Evolutionary conservation across 2,113 vertebrate species (phyloP).

Genomic region (Tragelaphus strepsiceros): DNA sequence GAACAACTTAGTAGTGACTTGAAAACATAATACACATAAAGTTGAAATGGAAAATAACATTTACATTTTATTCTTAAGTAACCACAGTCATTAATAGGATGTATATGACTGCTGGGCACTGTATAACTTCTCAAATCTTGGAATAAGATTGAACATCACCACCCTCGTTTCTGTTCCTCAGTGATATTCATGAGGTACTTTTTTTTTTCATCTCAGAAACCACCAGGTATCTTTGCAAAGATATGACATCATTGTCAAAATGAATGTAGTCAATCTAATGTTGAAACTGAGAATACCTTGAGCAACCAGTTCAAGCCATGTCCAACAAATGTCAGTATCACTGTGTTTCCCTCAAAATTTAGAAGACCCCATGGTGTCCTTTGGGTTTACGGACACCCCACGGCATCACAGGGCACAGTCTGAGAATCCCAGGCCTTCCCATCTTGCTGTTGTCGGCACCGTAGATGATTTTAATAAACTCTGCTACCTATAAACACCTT

Average conservation of each 20-base stretch:
- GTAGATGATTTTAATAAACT: neutral
- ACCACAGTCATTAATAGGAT: neutral
- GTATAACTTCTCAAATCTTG: neutral
- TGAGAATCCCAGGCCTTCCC: neutral
- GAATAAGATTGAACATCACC: neutral
- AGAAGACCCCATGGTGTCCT: neutral
- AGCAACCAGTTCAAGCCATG: neutral
- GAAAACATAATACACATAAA: neutral
- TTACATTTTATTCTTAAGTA: neutral
- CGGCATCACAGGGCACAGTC: neutral
- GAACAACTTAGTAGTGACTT: neutral
- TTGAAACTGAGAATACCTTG: neutral
- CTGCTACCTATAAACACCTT: neutral
- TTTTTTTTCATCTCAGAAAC: neutral
- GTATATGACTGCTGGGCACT: neutral
- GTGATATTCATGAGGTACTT: neutral
- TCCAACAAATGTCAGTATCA: neutral
- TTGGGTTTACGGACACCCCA: neutral
- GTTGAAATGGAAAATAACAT: neutral
- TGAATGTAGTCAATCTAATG: neutral
- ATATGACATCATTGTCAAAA: neutral
- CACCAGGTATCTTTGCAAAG: neutral
- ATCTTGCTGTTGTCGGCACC: neutral
- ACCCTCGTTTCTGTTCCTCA: neutral
- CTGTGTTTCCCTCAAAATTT: neutral